phyloP scores from a whole-genome alignment of 2,888 invertebrate species.

The Cerastoderma edule region DNA sequence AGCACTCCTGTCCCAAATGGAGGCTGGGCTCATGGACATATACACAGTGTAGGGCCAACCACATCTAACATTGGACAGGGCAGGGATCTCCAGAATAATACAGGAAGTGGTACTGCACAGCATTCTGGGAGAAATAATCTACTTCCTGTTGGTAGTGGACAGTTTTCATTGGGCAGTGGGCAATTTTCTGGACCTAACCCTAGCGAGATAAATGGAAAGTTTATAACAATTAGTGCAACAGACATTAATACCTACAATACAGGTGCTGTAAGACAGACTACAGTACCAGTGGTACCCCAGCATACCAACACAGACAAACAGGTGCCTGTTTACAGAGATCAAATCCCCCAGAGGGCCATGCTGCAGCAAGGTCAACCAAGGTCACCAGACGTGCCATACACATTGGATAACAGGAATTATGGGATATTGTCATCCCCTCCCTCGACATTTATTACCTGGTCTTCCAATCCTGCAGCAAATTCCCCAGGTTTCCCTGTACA shows the following conservation, averaged over 20 bases:
- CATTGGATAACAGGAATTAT: slow-evolving; percentile 46
- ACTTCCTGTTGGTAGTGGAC: not conserved
- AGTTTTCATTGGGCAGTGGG: slow-evolving; percentile 4
- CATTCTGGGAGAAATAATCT: too few species aligned
- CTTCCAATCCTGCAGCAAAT: slow-evolving; percentile 12
- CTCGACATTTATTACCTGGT: slow-evolving; percentile 33
- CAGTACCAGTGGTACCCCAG: slow-evolving; percentile 34
- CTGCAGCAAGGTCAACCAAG: slow-evolving; percentile 35
- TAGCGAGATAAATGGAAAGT: slow-evolving; percentile 1
- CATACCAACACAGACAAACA: slow-evolving; percentile 15
- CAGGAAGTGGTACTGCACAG: too few species aligned
- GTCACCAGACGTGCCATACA: slow-evolving; percentile 33
- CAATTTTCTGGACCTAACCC: slow-evolving; percentile 2
- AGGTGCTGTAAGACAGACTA: slow-evolving; percentile 25
- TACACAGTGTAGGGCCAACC: slow-evolving; percentile 33
- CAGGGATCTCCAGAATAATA: slow-evolving; percentile 7
- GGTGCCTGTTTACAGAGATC: slow-evolving; percentile 34
- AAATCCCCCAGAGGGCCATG: slow-evolving; percentile 1
- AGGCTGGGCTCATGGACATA: slow-evolving; percentile 25
- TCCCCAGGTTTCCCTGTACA: not conserved
- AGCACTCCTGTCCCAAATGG: slow-evolving; percentile 58
- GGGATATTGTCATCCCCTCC: slow-evolving; percentile 44
- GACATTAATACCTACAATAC: slow-evolving; percentile 48
- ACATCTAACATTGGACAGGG: slow-evolving; percentile 9
- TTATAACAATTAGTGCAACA: slow-evolving; percentile 28